Evolutionary conservation across 2,888 invertebrate species (phyloP), one percentile per base, ranked within the genome.

Genomic region (Smittia aterrima): DNA sequence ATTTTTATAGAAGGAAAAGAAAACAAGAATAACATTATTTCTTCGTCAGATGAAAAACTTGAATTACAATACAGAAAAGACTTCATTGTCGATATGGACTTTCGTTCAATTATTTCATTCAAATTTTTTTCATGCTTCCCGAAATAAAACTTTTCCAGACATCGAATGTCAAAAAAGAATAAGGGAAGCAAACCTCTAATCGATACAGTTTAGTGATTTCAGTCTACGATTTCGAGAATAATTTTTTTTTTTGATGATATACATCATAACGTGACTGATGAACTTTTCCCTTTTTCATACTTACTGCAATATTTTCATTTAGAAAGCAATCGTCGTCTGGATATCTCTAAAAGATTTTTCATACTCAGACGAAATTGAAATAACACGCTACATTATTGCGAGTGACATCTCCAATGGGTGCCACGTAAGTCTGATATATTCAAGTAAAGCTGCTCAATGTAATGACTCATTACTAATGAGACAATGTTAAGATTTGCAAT

Each of bases 71-170:
- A 70, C 13, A 41, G 18, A 25, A 71, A 54, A 32, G n/a, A 71
- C n/a, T 71, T 13, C 7, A 47, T 58, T 18, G 38, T 72, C 58
- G 72, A 27, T 72, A 70, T 70, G 70, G 16, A 70, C 54, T 70
- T 38, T 22, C 72, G 62, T 72, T 72, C 72, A 72, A 72, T 72
- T 72, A 62, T 62, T 54, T 38, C 72, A 72, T 72, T 72, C 72
- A 72, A 72, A 72, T 72, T 72, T 72, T 68, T 27, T 70, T 54
- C 16, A 11, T 47, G 16, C 47, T 47, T 58, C 22, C 18, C 7
- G 6, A 58, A 58, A 58, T 18, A 47, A 47, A 47, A 47, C 9
- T 47, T 47, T n/a, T 13, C 47, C 47, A 47, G 47, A 47, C 47
- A 47, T 2, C 47, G 16, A 9, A 32, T 3, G 9, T 3, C 32